Conservation (phyloP, 2,888 invertebrate genomes). For the Panzeria rudis region DNA sequence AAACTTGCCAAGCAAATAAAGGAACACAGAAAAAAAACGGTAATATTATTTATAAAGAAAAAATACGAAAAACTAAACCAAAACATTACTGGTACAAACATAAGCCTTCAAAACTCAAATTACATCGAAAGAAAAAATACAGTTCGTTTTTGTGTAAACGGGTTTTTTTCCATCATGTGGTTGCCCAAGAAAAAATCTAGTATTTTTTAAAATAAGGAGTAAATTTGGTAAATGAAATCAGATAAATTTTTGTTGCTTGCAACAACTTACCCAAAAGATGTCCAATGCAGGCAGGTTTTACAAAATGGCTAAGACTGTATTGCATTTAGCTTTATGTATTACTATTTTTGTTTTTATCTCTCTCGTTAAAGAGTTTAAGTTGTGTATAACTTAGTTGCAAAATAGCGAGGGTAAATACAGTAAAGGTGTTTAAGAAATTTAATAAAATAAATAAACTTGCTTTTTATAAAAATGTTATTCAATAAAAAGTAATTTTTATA, state of each 20-base stretch:
- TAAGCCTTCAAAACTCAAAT: constrained; percentile 12
- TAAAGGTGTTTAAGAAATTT: neutral
- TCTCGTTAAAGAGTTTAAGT: neutral
- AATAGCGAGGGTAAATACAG: neutral
- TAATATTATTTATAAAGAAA: neutral
- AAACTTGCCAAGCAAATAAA: neutral
- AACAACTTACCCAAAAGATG: constrained; percentile 9
- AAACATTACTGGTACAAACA: neutral
- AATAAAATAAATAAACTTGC: neutral
- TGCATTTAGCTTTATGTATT: neutral
- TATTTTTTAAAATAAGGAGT: neutral
- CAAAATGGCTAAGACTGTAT: neutral
- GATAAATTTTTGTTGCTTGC: neutral
- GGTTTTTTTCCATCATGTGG: neutral
- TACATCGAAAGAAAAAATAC: neutral
- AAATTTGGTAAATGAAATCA: neutral
- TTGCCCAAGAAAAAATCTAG: neutral
- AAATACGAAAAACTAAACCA: neutral
- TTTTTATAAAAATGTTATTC: neutral
- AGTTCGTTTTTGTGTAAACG: neutral
- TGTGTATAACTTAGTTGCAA: neutral
- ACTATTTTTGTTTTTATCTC: neutral
- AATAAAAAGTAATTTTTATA: neutral
- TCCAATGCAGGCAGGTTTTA: neutral
- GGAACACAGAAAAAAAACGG: constrained; percentile 1